These are phyloP conservation scores for Coregonus ussuriensis DNA, from an alignment of 2,797 vertebrate species.

Conservation along the genomic window DNA sequence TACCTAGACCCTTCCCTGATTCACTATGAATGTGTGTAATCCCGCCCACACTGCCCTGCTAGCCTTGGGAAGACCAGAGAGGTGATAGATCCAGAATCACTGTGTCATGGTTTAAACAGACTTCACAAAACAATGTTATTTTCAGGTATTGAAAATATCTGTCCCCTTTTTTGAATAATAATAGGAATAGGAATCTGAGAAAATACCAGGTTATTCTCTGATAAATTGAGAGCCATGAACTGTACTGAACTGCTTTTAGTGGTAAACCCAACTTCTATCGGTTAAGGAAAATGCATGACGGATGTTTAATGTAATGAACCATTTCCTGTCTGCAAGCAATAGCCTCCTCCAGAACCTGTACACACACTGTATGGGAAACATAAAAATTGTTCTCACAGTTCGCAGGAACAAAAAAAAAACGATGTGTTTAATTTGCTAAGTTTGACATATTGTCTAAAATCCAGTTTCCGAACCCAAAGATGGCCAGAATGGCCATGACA, in stretches of 20 bases:
- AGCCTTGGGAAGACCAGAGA: constrained; percentile 7
- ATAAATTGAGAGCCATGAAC: too few species aligned
- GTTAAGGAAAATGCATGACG: constrained; percentile 12
- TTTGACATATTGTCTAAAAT: constrained; percentile 63
- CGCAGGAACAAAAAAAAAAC: constrained; percentile 37
- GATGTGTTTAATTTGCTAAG: constrained; percentile 47
- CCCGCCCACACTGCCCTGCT: constrained; percentile 33
- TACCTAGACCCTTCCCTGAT: constrained; percentile 56
- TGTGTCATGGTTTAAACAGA: too few species aligned
- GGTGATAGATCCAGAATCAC: too few species aligned
- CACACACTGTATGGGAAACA: constrained; percentile 49
- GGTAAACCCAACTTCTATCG: constrained; percentile 40
- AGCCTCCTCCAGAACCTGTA: constrained; percentile 33
- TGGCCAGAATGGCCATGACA: constrained; percentile 53
- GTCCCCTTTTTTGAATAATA: too few species aligned
- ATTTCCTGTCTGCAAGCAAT: constrained; percentile 40
- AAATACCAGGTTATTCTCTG: too few species aligned
- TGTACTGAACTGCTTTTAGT: neutral
- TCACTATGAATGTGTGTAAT: constrained; percentile 61
- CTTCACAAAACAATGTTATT: neutral
- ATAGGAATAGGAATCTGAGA: too few species aligned
- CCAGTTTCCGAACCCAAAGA: constrained; percentile 19
- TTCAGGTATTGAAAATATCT: too few species aligned
- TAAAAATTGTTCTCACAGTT: constrained; percentile 47
- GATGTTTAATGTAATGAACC: constrained; percentile 13